These are phyloP conservation scores for Pampus argenteus DNA, from an alignment of 2,797 vertebrate species.

Conservation along the genomic window DNA sequence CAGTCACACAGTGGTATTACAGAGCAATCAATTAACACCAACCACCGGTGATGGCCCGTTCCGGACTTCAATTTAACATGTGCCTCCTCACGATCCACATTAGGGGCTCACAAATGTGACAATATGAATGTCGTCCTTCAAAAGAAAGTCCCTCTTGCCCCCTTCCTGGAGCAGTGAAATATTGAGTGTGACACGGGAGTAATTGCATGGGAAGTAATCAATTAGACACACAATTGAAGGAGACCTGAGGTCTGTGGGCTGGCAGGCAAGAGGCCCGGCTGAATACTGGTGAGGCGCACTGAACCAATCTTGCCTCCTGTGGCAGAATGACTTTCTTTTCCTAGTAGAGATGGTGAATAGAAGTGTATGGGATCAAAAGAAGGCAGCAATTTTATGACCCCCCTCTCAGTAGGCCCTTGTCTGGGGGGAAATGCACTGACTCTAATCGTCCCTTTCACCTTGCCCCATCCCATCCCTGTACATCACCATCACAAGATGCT, in stretches of 20 bases:
- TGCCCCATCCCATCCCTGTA: conserved; percentile 38
- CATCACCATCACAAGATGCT: conserved; percentile 29
- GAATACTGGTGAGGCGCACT: conserved; percentile 74
- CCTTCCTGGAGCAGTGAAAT: conserved; percentile 81
- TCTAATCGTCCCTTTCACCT: conserved; percentile 58
- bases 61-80: conserved; percentile 79
- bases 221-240: conserved; percentile 88
- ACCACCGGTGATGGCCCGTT: conserved; percentile 60
- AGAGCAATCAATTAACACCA: conserved; percentile 74
- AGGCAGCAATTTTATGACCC: conserved; percentile 48
- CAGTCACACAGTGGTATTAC: conserved; percentile 51
- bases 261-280: conserved; percentile 74
- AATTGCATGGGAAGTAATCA: conserved; percentile 90
- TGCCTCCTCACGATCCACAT: conserved; percentile 69
- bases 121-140: conserved; percentile 82
- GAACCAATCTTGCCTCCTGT: conserved; percentile 73
- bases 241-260: conserved; percentile 84
- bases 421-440: conserved; percentile 44
- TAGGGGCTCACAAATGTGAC: conserved; percentile 78
- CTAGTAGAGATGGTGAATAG: conserved; percentile 40
- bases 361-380: conserved; percentile 52
- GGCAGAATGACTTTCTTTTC: conserved; percentile 57
- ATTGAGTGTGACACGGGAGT: conserved; percentile 88
- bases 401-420: conserved; percentile 31
- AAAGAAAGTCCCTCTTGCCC: conserved; percentile 71